phyloP scores from a whole-genome alignment of 1,140 invertebrate genomes.

The Drosophila equinoxialis region DNA sequence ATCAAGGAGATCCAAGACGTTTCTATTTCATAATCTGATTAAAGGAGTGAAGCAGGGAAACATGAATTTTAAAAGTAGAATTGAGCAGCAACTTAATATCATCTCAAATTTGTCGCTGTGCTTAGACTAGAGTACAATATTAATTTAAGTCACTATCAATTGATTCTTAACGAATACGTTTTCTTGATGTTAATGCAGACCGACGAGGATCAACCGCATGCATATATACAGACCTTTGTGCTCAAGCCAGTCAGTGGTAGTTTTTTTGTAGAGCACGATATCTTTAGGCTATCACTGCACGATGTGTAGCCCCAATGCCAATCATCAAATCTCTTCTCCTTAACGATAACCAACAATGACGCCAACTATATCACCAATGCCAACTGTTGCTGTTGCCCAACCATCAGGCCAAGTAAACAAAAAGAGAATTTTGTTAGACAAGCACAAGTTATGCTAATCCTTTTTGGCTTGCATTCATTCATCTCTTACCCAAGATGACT shows the following conservation, averaged over 20 bases:
- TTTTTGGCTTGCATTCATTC: background rate
- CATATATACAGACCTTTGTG: conserved; percentile 95
- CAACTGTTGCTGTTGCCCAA: background rate
- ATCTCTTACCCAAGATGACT: background rate
- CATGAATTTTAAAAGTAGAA: too few relatives aligned
- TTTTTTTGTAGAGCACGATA: conserved; percentile 96
- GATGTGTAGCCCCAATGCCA: conserved; percentile 84
- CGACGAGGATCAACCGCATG: conserved; percentile 95
- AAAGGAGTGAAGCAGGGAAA: too few relatives aligned
- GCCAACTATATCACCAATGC: background rate
- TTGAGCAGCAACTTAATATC: too few relatives aligned
- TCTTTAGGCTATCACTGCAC: conserved; percentile 94
- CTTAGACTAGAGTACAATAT: too few relatives aligned
- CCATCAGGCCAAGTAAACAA: conserved; percentile 29
- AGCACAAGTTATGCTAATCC: conserved; percentile 2
- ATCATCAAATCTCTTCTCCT: background rate
- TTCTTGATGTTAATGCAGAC: conserved; percentile 84
- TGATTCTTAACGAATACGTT: too few relatives aligned
- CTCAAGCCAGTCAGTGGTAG: conserved; percentile 92
- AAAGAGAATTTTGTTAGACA: conserved; percentile 29
- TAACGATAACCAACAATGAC: background rate
- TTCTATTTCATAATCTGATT: too few relatives aligned
- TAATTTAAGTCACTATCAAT: too few relatives aligned
- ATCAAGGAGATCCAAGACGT: too few relatives aligned
- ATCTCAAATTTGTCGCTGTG: too few relatives aligned